Percentiles rank a stretch among this genome's conserved stretches.
phyloP scores from a whole-genome alignment of 2,888 invertebrate species.

The Ectemnius cavifrons region DNA sequence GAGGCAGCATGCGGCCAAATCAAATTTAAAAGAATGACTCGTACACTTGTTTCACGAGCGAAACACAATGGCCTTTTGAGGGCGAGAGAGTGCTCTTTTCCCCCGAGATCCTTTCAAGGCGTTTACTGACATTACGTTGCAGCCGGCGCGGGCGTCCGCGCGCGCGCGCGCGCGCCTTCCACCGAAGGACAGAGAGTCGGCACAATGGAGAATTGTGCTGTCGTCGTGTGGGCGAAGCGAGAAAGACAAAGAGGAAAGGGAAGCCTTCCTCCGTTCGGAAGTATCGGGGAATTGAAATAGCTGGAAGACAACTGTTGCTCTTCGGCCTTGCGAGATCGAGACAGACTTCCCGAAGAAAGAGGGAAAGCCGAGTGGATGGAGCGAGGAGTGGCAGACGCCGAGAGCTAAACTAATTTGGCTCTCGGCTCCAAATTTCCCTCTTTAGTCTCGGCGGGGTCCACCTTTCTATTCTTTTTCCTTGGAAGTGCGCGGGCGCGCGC shows the following conservation, averaged over 20 bases:
- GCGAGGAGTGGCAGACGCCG: too few relatives aligned
- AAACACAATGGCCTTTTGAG: slow-evolving; percentile 73
- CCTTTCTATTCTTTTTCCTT: slow-evolving; percentile 3
- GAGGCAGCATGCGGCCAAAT: slow-evolving; percentile 58
- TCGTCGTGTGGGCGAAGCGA: neutral
- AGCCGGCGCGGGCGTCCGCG: slow-evolving; percentile 15
- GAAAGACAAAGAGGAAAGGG: too few relatives aligned
- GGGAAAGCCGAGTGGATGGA: too few relatives aligned
- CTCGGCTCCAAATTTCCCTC: slow-evolving; percentile 38
- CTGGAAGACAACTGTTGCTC: slow-evolving; percentile 63
- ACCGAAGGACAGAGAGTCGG: neutral
- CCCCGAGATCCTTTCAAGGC: slow-evolving; percentile 70
- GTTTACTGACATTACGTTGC: slow-evolving; percentile 68
- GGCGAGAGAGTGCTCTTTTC: slow-evolving; percentile 47
- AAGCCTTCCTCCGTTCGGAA: slow-evolving; percentile 41
- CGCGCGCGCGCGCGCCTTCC: neutral
- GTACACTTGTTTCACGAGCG: slow-evolving; percentile 67
- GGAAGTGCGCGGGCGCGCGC: too few relatives aligned
- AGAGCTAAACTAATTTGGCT: slow-evolving; percentile 47
- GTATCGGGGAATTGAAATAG: slow-evolving; percentile 60
- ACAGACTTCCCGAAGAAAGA: too few relatives aligned
- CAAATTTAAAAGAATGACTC: slow-evolving; percentile 77
- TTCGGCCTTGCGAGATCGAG: slow-evolving; percentile 21
- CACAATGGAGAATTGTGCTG: slow-evolving; percentile 67
- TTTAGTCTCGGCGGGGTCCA: slow-evolving; percentile 12